Evolutionary conservation across 2,113 vertebrate genomes (phyloP).

Genomic region (Nibea albiflora): DNA sequence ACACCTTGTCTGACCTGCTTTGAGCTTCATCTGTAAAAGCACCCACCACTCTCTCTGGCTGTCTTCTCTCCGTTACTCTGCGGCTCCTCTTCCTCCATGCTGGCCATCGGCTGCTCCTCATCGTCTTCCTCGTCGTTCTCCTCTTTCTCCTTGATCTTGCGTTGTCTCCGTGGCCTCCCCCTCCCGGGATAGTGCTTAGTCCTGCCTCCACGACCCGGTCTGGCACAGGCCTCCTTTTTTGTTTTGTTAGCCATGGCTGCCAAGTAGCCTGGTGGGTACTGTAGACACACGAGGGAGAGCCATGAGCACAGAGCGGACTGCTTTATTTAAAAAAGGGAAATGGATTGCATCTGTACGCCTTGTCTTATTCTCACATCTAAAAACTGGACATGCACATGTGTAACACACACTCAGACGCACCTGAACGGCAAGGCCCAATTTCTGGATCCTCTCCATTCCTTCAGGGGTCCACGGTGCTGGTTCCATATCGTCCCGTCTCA

Average conservation of each 20-base stretch:
- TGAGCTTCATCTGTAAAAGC: constrained; percentile 57
- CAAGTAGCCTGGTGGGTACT: constrained; percentile 97
- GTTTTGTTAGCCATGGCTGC: constrained; percentile 96
- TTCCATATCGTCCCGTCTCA: constrained; percentile 96
- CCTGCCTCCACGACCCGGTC: constrained; percentile 74
- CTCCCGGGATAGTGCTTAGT: constrained; percentile 86
- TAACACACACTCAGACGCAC: constrained; percentile 74
- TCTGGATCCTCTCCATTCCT: constrained; percentile 93
- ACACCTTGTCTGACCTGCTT: constrained; percentile 62
- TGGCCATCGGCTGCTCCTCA: constrained; percentile 52
- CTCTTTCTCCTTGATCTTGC: constrained; percentile 76
- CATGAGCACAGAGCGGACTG: not conserved
- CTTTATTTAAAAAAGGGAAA: not conserved
- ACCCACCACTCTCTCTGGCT: constrained; percentile 84
- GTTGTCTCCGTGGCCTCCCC: constrained; percentile 79
- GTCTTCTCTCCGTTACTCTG: constrained; percentile 89
- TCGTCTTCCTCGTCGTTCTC: constrained; percentile 64
- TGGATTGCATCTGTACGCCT: not conserved
- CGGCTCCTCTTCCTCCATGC: constrained; percentile 63
- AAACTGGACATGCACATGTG: not conserved
- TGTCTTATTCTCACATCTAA: not conserved
- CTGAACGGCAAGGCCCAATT: constrained; percentile 93
- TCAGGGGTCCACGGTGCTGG: constrained; percentile 98
- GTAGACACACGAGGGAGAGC: constrained; percentile 21
- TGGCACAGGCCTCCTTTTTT: constrained; percentile 87